A percentile compares a stretch with the other conserved stretches of the same genome.
Conservation (phyloP, 30 jellyfish, hydroid and myxozoan genomes). For the Rhopilema esculentum region DNA sequence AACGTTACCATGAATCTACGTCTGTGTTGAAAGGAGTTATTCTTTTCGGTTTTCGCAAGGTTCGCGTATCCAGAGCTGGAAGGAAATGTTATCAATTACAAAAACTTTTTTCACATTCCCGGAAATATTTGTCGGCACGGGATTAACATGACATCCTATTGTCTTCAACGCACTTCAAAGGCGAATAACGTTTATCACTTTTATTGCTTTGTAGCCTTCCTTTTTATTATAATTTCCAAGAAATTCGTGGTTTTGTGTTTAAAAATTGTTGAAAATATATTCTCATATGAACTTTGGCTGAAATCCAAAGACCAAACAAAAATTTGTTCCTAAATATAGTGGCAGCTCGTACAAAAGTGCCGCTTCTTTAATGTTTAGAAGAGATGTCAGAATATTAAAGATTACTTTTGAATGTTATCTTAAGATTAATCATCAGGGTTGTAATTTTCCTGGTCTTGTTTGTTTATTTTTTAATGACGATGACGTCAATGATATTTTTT, state of each 20-base stretch:
- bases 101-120: neutral
- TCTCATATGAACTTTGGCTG: neutral
- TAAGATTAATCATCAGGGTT: too few species aligned
- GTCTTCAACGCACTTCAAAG: too few species aligned
- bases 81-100: neutral
- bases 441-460: too few species aligned
- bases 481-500: too few species aligned
- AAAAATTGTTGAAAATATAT: neutral
- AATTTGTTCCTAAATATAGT: too few species aligned
- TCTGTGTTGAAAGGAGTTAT: neutral
- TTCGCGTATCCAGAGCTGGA: neutral
- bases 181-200: too few species aligned
- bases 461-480: too few species aligned
- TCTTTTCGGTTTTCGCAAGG: neutral
- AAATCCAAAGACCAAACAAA: neutral
- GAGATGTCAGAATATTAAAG: neutral
- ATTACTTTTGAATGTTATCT: too few species aligned
- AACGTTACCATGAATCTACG: neutral
- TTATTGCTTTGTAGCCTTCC: too few species aligned
- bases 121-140: neutral
- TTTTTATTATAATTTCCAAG: too few species aligned
- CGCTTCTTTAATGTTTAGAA: neutral
- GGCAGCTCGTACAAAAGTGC: too few species aligned
- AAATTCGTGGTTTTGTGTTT: neutral
- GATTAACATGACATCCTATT: too few species aligned